Evolutionary conservation across 2,113 vertebrate genomes (phyloP).

Genomic region (Malurus cyaneus): DNA sequence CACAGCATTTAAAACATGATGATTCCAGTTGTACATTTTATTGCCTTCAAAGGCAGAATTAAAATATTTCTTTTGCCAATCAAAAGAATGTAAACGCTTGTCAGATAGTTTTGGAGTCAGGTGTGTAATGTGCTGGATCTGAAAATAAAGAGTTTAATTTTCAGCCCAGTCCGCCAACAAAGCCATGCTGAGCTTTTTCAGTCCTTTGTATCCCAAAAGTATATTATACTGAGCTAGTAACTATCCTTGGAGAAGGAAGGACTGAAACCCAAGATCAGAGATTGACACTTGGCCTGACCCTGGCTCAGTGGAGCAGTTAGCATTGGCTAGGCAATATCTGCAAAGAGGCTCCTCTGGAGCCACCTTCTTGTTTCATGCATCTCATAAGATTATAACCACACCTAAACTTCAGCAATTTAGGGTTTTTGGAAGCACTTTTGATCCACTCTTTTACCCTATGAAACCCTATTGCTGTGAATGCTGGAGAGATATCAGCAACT

Average conservation of each 20-base stretch:
- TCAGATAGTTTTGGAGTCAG: slow-evolving; percentile 6
- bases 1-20: neutral
- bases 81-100: neutral
- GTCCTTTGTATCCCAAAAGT: neutral
- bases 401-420: neutral
- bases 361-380: neutral
- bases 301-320: neutral
- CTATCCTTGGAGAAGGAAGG: neutral
- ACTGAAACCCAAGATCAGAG: neutral
- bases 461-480: neutral
- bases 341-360: neutral
- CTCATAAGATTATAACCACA: neutral
- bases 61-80: neutral
- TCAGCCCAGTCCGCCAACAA: slow-evolving; percentile 20
- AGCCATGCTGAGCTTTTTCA: neutral
- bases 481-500: neutral
- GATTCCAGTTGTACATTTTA: neutral
- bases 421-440: neutral
- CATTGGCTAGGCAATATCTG: neutral
- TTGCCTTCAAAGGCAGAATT: slow-evolving; percentile 7
- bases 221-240: neutral
- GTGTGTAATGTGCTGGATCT: neutral
- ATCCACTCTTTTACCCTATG: neutral
- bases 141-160: slow-evolving; percentile 11
- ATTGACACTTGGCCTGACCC: neutral